Conservation (phyloP, 35 echinoderm and acorn worm genomes). For the Apostichopus japonicus region DNA sequence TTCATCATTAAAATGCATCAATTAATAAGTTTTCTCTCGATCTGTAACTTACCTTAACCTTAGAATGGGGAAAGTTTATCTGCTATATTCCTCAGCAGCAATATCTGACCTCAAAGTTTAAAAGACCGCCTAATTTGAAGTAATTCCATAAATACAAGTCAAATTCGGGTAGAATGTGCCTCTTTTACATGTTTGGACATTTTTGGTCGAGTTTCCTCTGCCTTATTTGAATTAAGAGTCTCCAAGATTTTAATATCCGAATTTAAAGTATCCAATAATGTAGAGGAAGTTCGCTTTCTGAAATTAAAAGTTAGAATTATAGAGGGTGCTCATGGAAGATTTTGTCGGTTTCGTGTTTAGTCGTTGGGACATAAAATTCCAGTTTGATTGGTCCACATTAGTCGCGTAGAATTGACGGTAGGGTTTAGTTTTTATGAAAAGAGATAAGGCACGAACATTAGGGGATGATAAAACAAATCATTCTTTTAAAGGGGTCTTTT, state of each 20-base stretch:
- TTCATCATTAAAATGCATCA: no score
- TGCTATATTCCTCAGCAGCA: no score
- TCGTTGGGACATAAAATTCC: not conserved
- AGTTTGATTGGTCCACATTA: not conserved
- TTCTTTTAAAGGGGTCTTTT: not conserved
- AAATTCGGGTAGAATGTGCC: not conserved
- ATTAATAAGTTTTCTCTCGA: no score
- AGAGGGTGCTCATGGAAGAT: not conserved
- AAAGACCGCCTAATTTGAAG: no score
- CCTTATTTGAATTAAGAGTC: not conserved
- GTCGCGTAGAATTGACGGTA: not conserved
- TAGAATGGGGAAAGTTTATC: no score
- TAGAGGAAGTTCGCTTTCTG: not conserved
- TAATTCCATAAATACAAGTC: no score
- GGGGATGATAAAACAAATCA: not conserved
- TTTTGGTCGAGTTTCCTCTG: not conserved
- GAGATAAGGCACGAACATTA: not conserved
- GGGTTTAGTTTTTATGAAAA: not conserved
- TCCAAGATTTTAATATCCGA: not conserved
- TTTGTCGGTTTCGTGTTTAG: not conserved
- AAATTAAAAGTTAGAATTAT: not conserved
- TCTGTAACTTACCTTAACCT: no score
- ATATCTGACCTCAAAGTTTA: no score
- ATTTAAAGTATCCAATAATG: not conserved
- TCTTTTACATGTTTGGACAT: not conserved